These are phyloP conservation scores for Sarcophaga rosellei DNA, from an alignment of 2,888 invertebrate species.

Conservation along the genomic window DNA sequence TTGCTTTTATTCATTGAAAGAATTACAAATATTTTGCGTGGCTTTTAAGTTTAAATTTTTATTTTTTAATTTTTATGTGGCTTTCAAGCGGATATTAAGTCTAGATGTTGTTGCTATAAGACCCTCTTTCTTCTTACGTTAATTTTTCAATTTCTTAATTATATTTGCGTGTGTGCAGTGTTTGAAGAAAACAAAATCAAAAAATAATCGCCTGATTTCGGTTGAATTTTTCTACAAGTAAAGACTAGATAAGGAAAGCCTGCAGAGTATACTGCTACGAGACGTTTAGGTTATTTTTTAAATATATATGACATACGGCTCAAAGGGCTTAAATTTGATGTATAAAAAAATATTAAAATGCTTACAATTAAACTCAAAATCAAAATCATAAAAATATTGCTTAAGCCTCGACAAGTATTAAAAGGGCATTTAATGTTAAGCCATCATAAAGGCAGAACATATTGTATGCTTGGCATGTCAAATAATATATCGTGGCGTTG, in stretches of 20 bases:
- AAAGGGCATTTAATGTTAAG: too few relatives aligned
- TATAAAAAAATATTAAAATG: too few relatives aligned
- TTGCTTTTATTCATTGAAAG: not conserved
- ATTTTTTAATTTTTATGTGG: conserved; percentile 6
- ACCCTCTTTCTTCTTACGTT: conserved; percentile 23
- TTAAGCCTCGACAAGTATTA: too few relatives aligned
- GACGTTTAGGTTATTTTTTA: not conserved
- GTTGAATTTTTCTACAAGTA: not conserved
- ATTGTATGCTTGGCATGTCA: too few relatives aligned
- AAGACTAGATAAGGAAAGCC: too few relatives aligned
- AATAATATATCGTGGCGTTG: conserved; percentile 9
- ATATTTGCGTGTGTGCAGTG: conserved; percentile 77
- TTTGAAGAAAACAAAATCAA: conserved; percentile 43
- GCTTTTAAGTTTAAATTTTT: conserved; percentile 19
- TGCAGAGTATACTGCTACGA: not conserved
- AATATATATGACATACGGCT: not conserved
- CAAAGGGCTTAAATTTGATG: too few relatives aligned
- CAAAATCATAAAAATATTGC: too few relatives aligned
- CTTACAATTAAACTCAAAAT: too few relatives aligned
- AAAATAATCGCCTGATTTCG: not conserved
- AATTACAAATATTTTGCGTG: conserved; percentile 53
- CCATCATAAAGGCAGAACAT: too few relatives aligned
- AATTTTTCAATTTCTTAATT: conserved; percentile 73
- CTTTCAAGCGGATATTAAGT: conserved; percentile 35
- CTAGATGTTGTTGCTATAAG: conserved; percentile 33